These are phyloP conservation scores for Podargus strigoides DNA, from an alignment of 2,797 vertebrate species.

Conservation along the genomic window DNA sequence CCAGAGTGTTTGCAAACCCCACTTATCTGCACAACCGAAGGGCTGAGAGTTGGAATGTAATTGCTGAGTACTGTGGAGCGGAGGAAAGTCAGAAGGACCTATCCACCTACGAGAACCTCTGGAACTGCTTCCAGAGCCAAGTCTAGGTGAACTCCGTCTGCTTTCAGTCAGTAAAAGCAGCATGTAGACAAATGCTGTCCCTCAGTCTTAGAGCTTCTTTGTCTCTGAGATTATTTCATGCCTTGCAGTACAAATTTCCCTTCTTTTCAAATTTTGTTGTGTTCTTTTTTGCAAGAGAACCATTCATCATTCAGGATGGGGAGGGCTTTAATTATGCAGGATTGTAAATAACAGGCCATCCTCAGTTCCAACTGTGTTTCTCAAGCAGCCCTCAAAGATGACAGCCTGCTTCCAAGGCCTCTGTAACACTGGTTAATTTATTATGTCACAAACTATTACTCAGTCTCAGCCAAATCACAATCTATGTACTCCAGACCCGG, in stretches of 20 bases:
- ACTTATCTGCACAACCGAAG: not conserved
- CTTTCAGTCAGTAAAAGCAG: not conserved
- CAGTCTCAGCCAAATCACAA: not conserved
- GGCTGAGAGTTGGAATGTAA: not conserved
- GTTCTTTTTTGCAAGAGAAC: not conserved
- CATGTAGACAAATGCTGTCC: not conserved
- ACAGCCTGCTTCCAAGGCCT: not conserved
- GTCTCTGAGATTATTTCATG: not conserved
- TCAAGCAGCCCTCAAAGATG: not conserved
- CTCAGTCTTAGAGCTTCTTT: not conserved
- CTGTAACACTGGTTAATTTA: not conserved
- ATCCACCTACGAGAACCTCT: not conserved
- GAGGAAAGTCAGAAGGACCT: not conserved
- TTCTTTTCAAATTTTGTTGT: not conserved
- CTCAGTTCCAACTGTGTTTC: not conserved
- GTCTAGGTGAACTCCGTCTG: not conserved
- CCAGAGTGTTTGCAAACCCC: not conserved
- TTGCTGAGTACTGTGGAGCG: not conserved
- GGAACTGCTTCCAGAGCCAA: not conserved
- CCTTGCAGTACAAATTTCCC: not conserved
- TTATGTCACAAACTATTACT: not conserved
- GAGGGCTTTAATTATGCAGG: not conserved
- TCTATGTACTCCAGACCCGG: not conserved
- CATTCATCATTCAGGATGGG: not conserved
- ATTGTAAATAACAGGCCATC: not conserved